Evolutionary conservation across 2,113 vertebrate genomes (phyloP), one percentile per base, ranked within the genome.

Genomic region (Lophius piscatorius): DNA sequence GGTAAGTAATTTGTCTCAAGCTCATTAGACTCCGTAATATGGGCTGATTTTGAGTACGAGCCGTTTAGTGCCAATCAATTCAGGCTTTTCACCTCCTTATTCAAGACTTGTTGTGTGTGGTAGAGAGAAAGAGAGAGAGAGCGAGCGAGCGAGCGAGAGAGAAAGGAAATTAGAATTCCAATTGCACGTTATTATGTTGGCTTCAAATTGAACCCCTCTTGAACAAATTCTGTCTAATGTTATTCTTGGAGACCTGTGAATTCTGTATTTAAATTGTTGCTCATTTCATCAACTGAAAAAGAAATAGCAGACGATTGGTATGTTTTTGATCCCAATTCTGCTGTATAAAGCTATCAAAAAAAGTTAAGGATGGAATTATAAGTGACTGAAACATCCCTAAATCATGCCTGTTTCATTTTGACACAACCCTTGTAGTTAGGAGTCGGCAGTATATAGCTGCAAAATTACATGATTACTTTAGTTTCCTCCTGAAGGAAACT

Each of bases 11-110:
- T 72, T 70, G 65, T 80, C 68, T 72, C 20, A 75, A 78, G 76
- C 70, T 62, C 64, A 78, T 76, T 63, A 60, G 70, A 46, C 73
- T 38, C 56, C 57, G 63, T 85, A 70, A 80, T 80, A 78, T 82
- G 46, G 70, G 47, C 26, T 63, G 62, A 82, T 75, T 85, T 80
- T 59, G 68, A 84, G 74, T 81, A 64, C 7, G 70, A 81, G 64
- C 59, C 54, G 70, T 76, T 82, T 74, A 78, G 24, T 78, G 63
- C 67, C 61, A 80, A 74, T 84, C 78, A 83, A 80, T 83, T 81
- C 68, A 57, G 46, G 78, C 64, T 76, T 82, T 81, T 68, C 41
- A 65, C 21, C 58, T 69, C 58, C 40, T 66, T 28, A 51, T 61
- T 42, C 40, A 58, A 26, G 29, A 69, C 29, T 7, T 33, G 11